A percentile compares a stretch with the other conserved stretches of the same genome.
Evolutionary conservation across 2,113 vertebrate genomes (phyloP).

Genomic region (Pseudopipra pipra): DNA sequence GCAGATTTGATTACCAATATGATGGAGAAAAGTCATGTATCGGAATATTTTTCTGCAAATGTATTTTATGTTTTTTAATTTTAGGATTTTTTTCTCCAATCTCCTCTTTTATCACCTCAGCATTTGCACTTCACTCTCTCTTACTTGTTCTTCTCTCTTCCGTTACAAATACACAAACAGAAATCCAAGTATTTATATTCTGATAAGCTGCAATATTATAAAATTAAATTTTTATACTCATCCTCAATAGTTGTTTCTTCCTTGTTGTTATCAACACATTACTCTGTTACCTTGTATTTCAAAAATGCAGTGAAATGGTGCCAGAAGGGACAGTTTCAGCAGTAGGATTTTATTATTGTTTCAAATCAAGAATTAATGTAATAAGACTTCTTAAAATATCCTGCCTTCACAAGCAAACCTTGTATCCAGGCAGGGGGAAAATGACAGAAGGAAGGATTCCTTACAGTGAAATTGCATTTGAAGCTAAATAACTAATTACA

Average conservation of each 20-base stretch:
- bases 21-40: not conserved
- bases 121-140: not conserved
- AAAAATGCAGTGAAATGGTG: constrained; percentile 15
- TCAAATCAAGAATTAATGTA: constrained; percentile 5
- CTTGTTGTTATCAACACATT: not conserved
- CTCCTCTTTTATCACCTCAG: not conserved
- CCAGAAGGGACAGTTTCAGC: constrained; percentile 26
- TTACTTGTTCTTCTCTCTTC: not conserved
- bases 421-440: not conserved
- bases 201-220: not conserved
- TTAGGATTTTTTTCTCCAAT: not conserved
- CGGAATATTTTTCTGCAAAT: not conserved
- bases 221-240: not conserved
- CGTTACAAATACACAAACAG: not conserved
- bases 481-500: not conserved
- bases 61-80: not conserved
- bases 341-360: constrained; percentile 26
- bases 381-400: not conserved
- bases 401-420: not conserved
- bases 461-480: not conserved
- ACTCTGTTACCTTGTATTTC: not conserved
- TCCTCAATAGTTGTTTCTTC: not conserved
- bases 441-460: not conserved
- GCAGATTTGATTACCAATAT: not conserved
- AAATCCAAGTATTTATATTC: not conserved